phyloP scores from a whole-genome alignment of 1,140 invertebrate genomes.

The Hermetia illucens region DNA sequence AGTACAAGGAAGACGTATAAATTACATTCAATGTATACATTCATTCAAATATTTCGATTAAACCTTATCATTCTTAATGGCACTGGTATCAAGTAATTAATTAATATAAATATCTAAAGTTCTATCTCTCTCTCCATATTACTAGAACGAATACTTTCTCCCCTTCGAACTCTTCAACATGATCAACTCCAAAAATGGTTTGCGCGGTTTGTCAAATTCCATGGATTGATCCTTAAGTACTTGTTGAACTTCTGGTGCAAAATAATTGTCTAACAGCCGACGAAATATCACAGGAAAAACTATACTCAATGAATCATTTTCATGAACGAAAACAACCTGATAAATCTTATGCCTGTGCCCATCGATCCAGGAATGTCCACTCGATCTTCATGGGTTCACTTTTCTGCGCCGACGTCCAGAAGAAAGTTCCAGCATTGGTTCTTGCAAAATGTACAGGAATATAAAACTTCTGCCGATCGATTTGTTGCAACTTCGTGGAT shows the following conservation, averaged over 20 bases:
- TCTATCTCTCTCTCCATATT: no score
- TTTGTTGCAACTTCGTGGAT: not conserved
- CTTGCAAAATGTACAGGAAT: not conserved
- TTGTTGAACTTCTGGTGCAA: not conserved
- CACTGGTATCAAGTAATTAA: no score
- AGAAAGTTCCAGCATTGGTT: not conserved
- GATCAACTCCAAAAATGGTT: no score
- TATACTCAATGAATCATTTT: not conserved
- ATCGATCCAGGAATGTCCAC: not conserved
- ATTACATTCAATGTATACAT: no score
- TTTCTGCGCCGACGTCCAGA: not conserved
- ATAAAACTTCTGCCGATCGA: not conserved
- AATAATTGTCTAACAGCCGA: not conserved
- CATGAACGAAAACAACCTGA: not conserved
- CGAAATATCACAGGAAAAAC: not conserved
- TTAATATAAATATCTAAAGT: no score
- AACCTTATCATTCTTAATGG: no score
- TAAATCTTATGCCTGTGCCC: not conserved
- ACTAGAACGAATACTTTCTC: no score
- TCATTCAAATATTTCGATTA: no score
- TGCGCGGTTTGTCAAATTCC: not conserved
- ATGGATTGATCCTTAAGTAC: not conserved
- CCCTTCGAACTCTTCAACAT: no score
- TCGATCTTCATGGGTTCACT: not conserved
- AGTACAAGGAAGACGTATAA: no score